Evolutionary conservation across 1,140 invertebrate genomes (phyloP).

Genomic region (Argopecten irradians): DNA sequence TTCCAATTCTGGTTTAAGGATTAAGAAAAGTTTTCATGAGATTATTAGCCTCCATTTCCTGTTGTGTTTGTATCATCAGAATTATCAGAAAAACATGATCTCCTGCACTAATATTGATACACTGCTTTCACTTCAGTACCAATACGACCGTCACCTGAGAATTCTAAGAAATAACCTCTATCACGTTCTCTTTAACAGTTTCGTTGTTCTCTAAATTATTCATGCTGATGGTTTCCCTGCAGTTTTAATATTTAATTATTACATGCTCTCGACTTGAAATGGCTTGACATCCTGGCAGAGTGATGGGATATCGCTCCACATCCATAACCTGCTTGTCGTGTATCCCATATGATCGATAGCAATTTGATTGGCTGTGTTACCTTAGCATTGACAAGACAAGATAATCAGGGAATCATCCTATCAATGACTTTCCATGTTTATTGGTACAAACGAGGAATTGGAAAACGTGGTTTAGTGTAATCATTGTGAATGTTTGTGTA

Average conservation of each 20-base stretch:
- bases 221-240: neutral
- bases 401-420: neutral
- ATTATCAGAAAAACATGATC: too few relatives aligned
- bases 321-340: neutral
- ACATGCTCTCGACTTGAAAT: neutral
- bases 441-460: neutral
- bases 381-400: neutral
- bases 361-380: neutral
- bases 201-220: neutral
- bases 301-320: neutral
- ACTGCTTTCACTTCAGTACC: too few relatives aligned
- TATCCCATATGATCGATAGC: neutral
- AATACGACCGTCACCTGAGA: neutral
- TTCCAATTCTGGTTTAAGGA: too few relatives aligned
- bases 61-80: too few relatives aligned
- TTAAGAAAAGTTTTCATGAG: too few relatives aligned
- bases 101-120: neutral
- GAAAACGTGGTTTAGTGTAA: neutral
- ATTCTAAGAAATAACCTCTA: neutral
- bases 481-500: too few relatives aligned
- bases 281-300: neutral
- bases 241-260: constrained; percentile 6
- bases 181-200: neutral
- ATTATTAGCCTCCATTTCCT: too few relatives aligned
- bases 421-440: neutral